These are phyloP conservation scores for Siniperca obscura DNA, from an alignment of 2,797 vertebrate genomes.

Conservation along the genomic window DNA sequence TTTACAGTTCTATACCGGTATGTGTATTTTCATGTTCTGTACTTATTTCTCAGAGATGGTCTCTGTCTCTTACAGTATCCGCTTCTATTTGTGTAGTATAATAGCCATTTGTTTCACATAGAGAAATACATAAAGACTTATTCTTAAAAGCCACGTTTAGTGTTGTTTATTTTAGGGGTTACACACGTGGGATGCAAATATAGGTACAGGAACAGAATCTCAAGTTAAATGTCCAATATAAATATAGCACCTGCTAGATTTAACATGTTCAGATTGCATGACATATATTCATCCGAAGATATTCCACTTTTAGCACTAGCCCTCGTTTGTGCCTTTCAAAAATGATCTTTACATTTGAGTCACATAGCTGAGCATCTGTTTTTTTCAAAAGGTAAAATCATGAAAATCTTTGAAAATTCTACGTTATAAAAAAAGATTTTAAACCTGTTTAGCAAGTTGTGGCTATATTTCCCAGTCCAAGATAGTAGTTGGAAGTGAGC, in stretches of 20 bases:
- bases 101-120: conserved; percentile 87
- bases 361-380: neutral
- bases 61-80: conserved; percentile 83
- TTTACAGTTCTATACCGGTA: conserved; percentile 83
- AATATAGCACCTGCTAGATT: neutral
- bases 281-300: neutral
- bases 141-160: conserved; percentile 82
- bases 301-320: neutral
- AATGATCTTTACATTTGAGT: neutral
- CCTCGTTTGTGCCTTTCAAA: neutral
- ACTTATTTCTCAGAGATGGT: conserved; percentile 83
- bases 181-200: conserved; percentile 2
- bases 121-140: conserved; percentile 84
- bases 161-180: conserved; percentile 68
- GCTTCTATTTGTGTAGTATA: conserved; percentile 88
- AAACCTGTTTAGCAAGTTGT: neutral
- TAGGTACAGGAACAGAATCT: neutral
- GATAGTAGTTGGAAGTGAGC: neutral
- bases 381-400: neutral
- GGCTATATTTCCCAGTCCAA: neutral
- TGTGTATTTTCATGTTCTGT: conserved; percentile 85
- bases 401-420: neutral
- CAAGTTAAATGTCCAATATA: neutral
- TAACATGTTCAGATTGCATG: neutral
- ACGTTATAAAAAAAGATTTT: neutral